Conservation (phyloP, 1,140 invertebrate species). For the Drosophila equinoxialis region DNA sequence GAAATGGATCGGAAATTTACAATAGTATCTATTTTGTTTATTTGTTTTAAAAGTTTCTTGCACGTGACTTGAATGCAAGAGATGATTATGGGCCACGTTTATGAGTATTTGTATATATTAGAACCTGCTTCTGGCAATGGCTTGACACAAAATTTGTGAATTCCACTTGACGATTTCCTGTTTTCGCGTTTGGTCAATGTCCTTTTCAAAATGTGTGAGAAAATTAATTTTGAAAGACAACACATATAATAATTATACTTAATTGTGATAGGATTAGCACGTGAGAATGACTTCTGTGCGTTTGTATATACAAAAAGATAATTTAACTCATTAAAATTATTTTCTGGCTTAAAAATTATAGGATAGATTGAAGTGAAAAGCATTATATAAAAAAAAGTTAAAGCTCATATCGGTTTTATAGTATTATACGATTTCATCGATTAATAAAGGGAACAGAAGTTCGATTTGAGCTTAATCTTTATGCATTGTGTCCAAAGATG, state of each 20-base stretch:
- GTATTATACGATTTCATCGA: no score
- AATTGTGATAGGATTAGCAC: conserved; percentile 10
- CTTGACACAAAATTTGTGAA: not conserved
- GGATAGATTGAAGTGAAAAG: conserved; percentile 8
- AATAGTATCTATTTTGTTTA: not conserved
- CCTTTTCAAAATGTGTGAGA: no score
- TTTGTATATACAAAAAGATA: not conserved
- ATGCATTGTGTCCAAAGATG: no score
- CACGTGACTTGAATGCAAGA: not conserved
- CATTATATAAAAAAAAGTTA: not conserved
- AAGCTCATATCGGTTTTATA: not conserved
- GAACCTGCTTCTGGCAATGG: not conserved
- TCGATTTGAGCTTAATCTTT: no score
- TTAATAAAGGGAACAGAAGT: no score
- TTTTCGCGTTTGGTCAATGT: no score
- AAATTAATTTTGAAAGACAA: not conserved
- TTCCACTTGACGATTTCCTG: no score
- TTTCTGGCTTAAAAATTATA: conserved; percentile 4
- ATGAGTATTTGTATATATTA: not conserved
- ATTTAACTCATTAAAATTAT: not conserved
- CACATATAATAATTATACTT: not conserved
- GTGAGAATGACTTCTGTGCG: conserved; percentile 4
- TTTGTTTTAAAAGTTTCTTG: not conserved
- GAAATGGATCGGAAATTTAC: not conserved
- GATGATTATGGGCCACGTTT: not conserved